phyloP scores from a whole-genome alignment of 2,888 invertebrate genomes.

The Antheraea assamensis region DNA sequence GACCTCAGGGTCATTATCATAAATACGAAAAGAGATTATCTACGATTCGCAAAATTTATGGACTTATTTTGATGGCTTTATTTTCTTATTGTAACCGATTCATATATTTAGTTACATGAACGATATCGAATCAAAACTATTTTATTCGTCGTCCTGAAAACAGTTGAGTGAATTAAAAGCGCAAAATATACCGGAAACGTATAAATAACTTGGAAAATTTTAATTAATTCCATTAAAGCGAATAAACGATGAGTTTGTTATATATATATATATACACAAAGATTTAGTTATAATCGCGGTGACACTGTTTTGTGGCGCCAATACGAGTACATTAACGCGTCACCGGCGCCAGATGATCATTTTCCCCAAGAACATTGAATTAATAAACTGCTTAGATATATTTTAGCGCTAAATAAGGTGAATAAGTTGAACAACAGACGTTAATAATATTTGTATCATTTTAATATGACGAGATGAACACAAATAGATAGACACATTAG shows the following conservation, averaged over 20 bases:
- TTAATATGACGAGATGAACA: not conserved
- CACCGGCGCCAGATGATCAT: slow-evolving; percentile 3
- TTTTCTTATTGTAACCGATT: not conserved
- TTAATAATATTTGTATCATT: not conserved
- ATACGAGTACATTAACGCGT: not conserved
- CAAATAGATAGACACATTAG: not conserved
- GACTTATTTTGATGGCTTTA: not conserved
- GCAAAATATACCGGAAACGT: not conserved
- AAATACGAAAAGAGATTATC: not conserved
- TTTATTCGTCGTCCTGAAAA: not conserved
- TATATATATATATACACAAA: not conserved
- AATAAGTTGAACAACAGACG: not conserved
- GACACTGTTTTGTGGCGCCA: slow-evolving; percentile 3
- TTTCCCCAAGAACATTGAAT: slow-evolving; percentile 1
- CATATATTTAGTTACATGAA: not conserved
- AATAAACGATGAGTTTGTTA: not conserved
- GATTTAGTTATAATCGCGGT: not conserved
- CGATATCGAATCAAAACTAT: not conserved
- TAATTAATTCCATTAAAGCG: not conserved
- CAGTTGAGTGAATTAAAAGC: not conserved
- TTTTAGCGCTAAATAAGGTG: not conserved
- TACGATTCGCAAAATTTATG: not conserved
- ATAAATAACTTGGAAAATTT: slow-evolving; percentile 1
- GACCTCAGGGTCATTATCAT: not conserved
- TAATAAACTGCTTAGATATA: slow-evolving; percentile 1